A percentile compares a stretch with the other conserved stretches of the same genome.
These are phyloP conservation scores for Plectus sambesii DNA, from an alignment of 1,140 invertebrate genomes.

Conservation along the genomic window DNA sequence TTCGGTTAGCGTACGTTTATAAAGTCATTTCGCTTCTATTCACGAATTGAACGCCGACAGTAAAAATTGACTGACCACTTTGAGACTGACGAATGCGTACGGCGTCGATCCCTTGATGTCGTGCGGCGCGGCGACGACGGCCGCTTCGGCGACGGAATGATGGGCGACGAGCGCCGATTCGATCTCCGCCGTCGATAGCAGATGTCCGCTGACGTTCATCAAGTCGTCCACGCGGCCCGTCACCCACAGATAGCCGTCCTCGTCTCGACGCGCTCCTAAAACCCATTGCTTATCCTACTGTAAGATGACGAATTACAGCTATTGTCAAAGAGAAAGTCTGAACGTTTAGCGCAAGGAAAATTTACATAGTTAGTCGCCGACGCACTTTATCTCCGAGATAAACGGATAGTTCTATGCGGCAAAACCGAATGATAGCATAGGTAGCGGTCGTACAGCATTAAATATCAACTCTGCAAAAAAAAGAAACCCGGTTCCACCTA, in stretches of 20 bases:
- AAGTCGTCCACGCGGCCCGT: slow-evolving; percentile 94
- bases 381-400: too few relatives aligned
- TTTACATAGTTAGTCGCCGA: slow-evolving; percentile 30
- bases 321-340: too few relatives aligned
- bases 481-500: too few relatives aligned
- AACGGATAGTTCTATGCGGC: too few relatives aligned
- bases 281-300: too few relatives aligned
- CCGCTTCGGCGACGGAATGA: slow-evolving; percentile 69
- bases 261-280: slow-evolving; percentile 70
- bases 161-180: slow-evolving; percentile 67
- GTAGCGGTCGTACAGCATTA: too few relatives aligned
- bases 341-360: too few relatives aligned
- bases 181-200: slow-evolving; percentile 87
- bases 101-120: slow-evolving; percentile 85
- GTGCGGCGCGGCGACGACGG: slow-evolving; percentile 83
- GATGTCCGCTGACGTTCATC: slow-evolving; percentile 91
- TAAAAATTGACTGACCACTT: slow-evolving; percentile 52
- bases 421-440: too few relatives aligned
- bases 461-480: too few relatives aligned
- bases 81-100: slow-evolving; percentile 86
- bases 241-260: slow-evolving; percentile 92
- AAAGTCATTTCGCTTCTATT: background rate
- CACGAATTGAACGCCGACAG: background rate
- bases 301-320: too few relatives aligned
- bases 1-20: background rate